Conservation (phyloP, 2,797 vertebrate species). For the Hydrophis major region DNA sequence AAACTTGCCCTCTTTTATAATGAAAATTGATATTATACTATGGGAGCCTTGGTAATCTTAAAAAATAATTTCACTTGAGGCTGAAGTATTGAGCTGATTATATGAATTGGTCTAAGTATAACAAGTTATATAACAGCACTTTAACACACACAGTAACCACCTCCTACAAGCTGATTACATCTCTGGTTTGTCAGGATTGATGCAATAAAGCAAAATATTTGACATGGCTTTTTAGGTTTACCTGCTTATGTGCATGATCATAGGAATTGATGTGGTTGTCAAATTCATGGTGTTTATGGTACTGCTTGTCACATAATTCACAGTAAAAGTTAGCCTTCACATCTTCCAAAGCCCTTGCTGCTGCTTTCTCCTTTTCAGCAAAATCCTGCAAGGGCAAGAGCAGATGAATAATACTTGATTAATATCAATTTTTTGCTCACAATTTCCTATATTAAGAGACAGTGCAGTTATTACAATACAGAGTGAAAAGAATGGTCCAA, state of each 20-base stretch:
- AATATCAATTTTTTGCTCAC: not conserved
- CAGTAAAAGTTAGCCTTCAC: conserved; percentile 95
- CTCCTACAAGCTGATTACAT: not conserved
- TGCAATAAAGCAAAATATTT: not conserved
- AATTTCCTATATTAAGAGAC: conserved; percentile 14
- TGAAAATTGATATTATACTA: not conserved
- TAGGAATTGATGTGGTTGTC: conserved; percentile 99
- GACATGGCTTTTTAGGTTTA: conserved; percentile 60
- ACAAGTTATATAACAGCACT: not conserved
- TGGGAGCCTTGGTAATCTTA: not conserved
- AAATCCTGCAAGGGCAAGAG: conserved; percentile 79
- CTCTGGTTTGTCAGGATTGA: not conserved
- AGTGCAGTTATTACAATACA: not conserved
- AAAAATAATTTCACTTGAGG: not conserved
- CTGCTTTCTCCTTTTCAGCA: conserved; percentile 83
- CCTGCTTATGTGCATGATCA: conserved; percentile 97
- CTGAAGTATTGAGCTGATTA: not conserved
- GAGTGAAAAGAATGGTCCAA: not conserved
- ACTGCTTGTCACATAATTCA: conserved; percentile 97
- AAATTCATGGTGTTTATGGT: conserved; percentile 96
- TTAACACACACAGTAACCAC: not conserved
- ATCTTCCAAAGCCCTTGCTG: conserved; percentile 87
- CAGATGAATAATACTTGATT: conserved; percentile 35
- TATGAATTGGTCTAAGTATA: not conserved
- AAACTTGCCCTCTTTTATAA: not conserved